Conservation (phyloP, 1,140 invertebrate species). For the Drosophila insularis region DNA sequence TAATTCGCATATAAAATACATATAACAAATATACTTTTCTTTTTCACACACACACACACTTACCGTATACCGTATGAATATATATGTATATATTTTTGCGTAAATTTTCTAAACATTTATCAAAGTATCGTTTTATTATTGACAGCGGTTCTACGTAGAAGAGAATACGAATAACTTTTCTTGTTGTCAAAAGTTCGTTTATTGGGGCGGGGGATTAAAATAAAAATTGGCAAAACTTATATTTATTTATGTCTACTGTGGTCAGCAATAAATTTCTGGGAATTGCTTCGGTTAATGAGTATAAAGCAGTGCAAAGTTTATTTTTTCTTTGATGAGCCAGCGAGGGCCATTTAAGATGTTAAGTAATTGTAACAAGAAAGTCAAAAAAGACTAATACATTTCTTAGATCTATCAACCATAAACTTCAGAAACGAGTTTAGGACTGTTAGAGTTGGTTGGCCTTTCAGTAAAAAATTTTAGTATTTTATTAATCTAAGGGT, state of each 20-base stretch:
- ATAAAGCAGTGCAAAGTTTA: slow-evolving; percentile 34
- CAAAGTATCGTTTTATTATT: slow-evolving; percentile 72
- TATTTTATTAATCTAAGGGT: too few relatives aligned
- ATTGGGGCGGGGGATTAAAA: slow-evolving; percentile 41
- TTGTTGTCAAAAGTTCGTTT: slow-evolving; percentile 54
- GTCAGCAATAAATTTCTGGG: slow-evolving; percentile 64
- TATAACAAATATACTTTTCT: not conserved
- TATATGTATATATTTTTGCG: slow-evolving; percentile 43
- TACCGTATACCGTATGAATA: not conserved
- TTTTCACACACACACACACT: not conserved
- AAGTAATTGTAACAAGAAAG: too few relatives aligned
- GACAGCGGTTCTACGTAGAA: slow-evolving; percentile 52
- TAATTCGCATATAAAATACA: slow-evolving; percentile 74
- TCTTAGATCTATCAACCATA: too few relatives aligned
- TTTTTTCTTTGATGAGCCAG: not conserved
- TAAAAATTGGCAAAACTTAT: slow-evolving; percentile 59
- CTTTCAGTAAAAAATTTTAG: too few relatives aligned
- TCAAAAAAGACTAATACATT: too few relatives aligned
- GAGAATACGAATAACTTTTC: slow-evolving; percentile 17
- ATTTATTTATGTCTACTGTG: slow-evolving; percentile 51
- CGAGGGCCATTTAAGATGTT: not conserved
- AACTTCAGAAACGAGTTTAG: too few relatives aligned
- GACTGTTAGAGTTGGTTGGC: too few relatives aligned
- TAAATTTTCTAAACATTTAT: slow-evolving; percentile 75
- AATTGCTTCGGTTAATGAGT: slow-evolving; percentile 45